Percentiles rank a stretch among this genome's conserved stretches.
Conservation (phyloP, 2,797 vertebrate species). For the Sebastes vulpes region DNA sequence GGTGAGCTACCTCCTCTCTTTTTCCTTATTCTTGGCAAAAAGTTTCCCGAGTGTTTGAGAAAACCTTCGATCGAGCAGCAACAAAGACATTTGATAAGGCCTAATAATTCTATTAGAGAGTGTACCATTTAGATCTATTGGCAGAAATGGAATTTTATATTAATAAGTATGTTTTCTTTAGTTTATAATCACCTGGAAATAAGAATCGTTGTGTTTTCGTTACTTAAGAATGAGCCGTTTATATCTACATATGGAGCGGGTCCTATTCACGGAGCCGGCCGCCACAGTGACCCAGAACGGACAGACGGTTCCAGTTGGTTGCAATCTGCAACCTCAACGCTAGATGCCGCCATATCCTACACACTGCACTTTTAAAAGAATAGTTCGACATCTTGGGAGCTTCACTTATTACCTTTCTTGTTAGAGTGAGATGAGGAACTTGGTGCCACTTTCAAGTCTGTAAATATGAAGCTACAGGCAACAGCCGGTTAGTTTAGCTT, state of each 20-base stretch:
- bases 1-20: background rate
- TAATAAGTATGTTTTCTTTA: too few species aligned
- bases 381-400: background rate
- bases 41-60: background rate
- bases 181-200: too few species aligned
- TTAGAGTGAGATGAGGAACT: background rate
- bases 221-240: too few species aligned
- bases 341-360: too few species aligned
- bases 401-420: background rate
- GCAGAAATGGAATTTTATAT: too few species aligned
- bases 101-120: background rate
- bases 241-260: too few species aligned
- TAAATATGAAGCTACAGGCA: background rate
- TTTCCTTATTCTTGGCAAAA: background rate
- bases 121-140: too few species aligned
- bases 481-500: background rate
- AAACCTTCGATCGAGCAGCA: background rate
- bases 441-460: background rate
- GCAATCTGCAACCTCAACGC: too few species aligned
- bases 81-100: background rate
- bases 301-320: too few species aligned
- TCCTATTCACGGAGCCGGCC: too few species aligned
- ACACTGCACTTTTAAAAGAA: background rate
- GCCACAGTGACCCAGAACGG: too few species aligned
- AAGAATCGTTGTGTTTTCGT: too few species aligned